A percentile compares a stretch with the other conserved stretches of the same genome.
These are phyloP conservation scores for Dicrostonyx torquatus DNA, from an alignment of 2,797 vertebrate species.

Conservation along the genomic window DNA sequence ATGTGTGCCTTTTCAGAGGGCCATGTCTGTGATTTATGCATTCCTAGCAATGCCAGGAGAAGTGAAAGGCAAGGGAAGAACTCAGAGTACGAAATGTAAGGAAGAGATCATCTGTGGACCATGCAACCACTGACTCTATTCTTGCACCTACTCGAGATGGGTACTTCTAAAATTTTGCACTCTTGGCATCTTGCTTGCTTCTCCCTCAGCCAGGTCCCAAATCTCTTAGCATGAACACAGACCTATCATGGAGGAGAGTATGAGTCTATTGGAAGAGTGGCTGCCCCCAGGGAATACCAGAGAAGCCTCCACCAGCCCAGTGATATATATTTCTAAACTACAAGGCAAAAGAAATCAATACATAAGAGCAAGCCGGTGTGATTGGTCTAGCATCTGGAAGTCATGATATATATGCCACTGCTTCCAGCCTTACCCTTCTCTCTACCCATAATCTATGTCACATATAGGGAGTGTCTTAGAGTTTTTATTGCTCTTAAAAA, in stretches of 20 bases:
- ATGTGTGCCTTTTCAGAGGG: constrained; percentile 58
- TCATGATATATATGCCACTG: neutral
- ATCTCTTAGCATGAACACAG: neutral
- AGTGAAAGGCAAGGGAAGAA: neutral
- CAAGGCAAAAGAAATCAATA: constrained; percentile 56
- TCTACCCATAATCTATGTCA: neutral
- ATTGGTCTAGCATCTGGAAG: neutral
- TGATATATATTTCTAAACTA: constrained; percentile 44
- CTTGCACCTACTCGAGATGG: neutral
- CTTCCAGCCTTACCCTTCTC: neutral
- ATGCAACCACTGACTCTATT: neutral
- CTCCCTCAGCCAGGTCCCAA: neutral
- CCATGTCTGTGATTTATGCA: constrained; percentile 61
- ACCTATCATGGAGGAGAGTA: neutral
- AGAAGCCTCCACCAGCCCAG: neutral
- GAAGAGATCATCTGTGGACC: neutral
- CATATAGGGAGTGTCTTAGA: neutral
- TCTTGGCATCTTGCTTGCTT: neutral
- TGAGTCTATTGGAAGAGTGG: neutral
- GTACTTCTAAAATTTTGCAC: neutral
- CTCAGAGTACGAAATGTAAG: neutral
- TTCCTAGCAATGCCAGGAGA: constrained; percentile 26
- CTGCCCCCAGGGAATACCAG: neutral
- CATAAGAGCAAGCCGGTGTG: neutral
- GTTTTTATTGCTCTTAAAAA: neutral